Evolutionary conservation across 2,797 vertebrate species (phyloP).

Genomic region (Melanotaenia nigrans): DNA sequence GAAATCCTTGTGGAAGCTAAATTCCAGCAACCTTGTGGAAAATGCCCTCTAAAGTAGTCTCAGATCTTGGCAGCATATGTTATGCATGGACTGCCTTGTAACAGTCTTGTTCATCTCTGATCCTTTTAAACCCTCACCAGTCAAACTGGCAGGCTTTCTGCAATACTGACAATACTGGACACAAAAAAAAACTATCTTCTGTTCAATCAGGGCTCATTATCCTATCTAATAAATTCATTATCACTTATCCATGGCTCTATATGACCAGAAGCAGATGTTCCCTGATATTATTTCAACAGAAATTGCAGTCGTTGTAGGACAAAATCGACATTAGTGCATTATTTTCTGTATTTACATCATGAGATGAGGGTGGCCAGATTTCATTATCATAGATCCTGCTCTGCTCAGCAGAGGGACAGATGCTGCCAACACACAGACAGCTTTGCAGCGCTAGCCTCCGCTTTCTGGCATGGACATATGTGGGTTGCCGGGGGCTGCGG

Average conservation of each 20-base stretch:
- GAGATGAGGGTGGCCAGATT: slow-evolving; percentile 70
- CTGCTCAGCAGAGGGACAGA: slow-evolving; percentile 73
- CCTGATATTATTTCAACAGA: slow-evolving; percentile 46
- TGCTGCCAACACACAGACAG: slow-evolving; percentile 75
- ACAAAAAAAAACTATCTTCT: slow-evolving; percentile 36
- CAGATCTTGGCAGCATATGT: slow-evolving; percentile 39
- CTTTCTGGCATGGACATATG: slow-evolving; percentile 83
- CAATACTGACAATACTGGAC: slow-evolving; percentile 33
- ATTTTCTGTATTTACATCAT: slow-evolving; percentile 68
- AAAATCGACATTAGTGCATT: slow-evolving; percentile 62
- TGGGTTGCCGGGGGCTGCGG: slow-evolving; percentile 79
- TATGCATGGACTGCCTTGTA: slow-evolving; percentile 45
- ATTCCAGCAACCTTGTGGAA: slow-evolving; percentile 50
- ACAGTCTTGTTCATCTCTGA: slow-evolving; percentile 52
- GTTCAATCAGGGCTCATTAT: slow-evolving; percentile 63
- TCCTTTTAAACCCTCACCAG: slow-evolving; percentile 50
- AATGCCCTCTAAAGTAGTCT: slow-evolving; percentile 39
- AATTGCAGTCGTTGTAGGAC: slow-evolving; percentile 21
- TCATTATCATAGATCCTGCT: slow-evolving; percentile 69
- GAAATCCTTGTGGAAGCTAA: slow-evolving; percentile 39
- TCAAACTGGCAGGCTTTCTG: slow-evolving; percentile 26
- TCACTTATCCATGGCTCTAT: slow-evolving; percentile 36
- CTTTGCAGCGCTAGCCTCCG: slow-evolving; percentile 73
- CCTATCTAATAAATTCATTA: slow-evolving; percentile 63
- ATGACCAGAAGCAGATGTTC: slow-evolving; percentile 62